Evolutionary conservation across 2,888 invertebrate genomes (phyloP), one percentile per base, ranked within the genome.

Genomic region (Watsonalla cultraria): DNA sequence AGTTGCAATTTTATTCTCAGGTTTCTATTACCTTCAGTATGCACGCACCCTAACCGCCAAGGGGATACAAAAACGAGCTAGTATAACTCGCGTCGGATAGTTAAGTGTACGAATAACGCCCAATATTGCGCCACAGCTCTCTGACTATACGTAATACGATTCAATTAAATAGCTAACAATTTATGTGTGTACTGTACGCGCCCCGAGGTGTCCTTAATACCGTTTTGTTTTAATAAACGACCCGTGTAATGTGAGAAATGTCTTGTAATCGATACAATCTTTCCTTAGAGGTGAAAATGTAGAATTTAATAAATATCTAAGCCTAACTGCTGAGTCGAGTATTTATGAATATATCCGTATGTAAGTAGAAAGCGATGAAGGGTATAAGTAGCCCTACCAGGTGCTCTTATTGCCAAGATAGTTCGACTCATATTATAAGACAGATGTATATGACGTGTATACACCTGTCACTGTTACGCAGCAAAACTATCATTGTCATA

Each of bases 101-200:
- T 84, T 82, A 82, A 78, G 70, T 68, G 79, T 78, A 80, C 79
- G 73, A 80, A 79, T 82, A 80, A 83, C 75, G 75, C 71, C 75
- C 76, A 70, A 82, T 82, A 84, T 84, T 81, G 78, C 74, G 75
- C 75, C 76, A 73, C 77, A 76, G 75, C 78, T 72, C 69, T 68
- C 70, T 67, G 37, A 76, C 83, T 79, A 80, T 75, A 80, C 76
- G 74, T 81, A 83, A 83, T 80, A 79, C 76, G 74, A 78, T 80
- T 82, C 81, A 83, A 86, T 86, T 86, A 86, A 84, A 86, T 77
- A 77, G 80, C 68, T 65, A 71, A 65, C 69, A 82, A 82, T 85
- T 84, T 84, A 85, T 80, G 76, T 74, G 70, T 68, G 61, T 72
- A 74, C 72, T 70, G 66, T 68, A 68, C 72, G 68, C 68, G 66